Base-by-base conservation (phyloP, 1,140 invertebrate species). In the Drosophila oshimai region DNA sequence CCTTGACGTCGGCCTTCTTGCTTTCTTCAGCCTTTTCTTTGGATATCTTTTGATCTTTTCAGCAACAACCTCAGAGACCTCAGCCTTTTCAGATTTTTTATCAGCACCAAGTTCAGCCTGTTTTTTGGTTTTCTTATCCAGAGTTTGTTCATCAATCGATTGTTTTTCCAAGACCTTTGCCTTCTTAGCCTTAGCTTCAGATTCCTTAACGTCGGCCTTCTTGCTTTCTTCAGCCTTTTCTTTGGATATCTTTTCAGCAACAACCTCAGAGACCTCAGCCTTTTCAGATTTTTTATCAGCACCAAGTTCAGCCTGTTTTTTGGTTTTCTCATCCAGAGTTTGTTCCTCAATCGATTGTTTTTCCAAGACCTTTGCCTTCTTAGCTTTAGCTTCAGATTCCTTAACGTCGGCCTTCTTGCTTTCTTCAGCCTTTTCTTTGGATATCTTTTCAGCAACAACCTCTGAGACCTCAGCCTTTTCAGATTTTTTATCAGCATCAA, bases 11-110 rank as follows among this genome's bases (percentile, higher is more conserved):
- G 2, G 26, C 1, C 7, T 49, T 51, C 9, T 20, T 12, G 3
- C 5, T 13, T n/a, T 58, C 53, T 29, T 41, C 26, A 1, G 9
- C 7, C 29, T 24, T 33, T 36, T 24, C 24, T 45, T 49, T 24
- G 15, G 49, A 31, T 15, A 44, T 24, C 37, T 42, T 55, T 53
- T 51, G n/a, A 44, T 24, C 37, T 42, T 55, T 53, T 51, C 49
- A 12, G 41, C 17, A 4, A 10, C 13, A 39, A 44, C 28, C 6
- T 60, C 54, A 4, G 54, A 67, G 5, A 57, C 22, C 7, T 36
- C 22, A 9, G 7, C 39, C 4, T 24, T 13, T 9, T 44, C 4
- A 15, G 34, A 12, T 12, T 12, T 31, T 29, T 57, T 60, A 6
- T 33, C 15, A 0, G 22, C 24, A 47, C n/a, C 26, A 2, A 44